phyloP scores from a whole-genome alignment of 2,113 vertebrate species.

The Takifugu bimaculatus region DNA sequence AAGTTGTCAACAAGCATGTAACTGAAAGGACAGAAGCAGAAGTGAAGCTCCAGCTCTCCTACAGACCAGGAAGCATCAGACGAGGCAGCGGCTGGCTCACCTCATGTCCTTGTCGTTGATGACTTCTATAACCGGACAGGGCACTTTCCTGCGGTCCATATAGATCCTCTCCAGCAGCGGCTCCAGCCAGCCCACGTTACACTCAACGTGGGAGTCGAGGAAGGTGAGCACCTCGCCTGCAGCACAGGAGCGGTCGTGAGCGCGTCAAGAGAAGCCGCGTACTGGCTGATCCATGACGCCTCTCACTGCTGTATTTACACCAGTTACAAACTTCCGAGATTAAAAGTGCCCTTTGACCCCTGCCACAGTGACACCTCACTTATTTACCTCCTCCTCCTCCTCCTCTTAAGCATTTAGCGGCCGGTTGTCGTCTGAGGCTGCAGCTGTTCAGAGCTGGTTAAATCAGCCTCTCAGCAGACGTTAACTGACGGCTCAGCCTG shows the following conservation, averaged over 20 bases:
- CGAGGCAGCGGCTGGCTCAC: slow-evolving; percentile 40
- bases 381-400: too few relatives aligned
- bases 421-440: too few relatives aligned
- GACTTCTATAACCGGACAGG: slow-evolving; percentile 96
- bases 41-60: background rate
- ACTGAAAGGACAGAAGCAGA: slow-evolving; percentile 63
- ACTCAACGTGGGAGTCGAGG: slow-evolving; percentile 95
- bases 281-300: too few relatives aligned
- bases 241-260: background rate
- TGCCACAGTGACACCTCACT: too few relatives aligned
- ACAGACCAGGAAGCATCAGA: slow-evolving; percentile 22
- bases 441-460: too few relatives aligned
- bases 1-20: slow-evolving; percentile 96
- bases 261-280: background rate
- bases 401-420: too few relatives aligned
- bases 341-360: too few relatives aligned
- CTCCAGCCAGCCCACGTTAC: slow-evolving; percentile 96
- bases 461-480: too few relatives aligned
- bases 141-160: slow-evolving; percentile 82
- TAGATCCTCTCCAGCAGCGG: slow-evolving; percentile 88
- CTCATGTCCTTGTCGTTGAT: slow-evolving; percentile 97
- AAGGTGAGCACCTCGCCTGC: slow-evolving; percentile 91
- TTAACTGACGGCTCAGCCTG: too few relatives aligned
- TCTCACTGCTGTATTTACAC: too few relatives aligned
- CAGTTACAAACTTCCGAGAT: too few relatives aligned